These are phyloP conservation scores for Ibidorhyncha struthersii DNA, from an alignment of 2,113 vertebrate genomes.

Conservation along the genomic window DNA sequence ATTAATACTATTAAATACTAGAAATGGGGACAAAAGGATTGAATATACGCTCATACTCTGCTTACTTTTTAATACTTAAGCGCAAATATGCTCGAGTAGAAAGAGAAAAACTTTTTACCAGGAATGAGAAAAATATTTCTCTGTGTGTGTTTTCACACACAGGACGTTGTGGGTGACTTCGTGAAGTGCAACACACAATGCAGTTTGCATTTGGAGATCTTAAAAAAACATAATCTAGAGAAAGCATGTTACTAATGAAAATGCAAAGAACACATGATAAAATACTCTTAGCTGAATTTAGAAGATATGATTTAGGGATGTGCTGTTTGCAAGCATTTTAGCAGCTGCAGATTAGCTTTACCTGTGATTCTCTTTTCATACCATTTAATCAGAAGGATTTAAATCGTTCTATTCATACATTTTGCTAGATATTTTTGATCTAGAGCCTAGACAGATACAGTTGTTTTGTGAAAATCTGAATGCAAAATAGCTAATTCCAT, in stretches of 20 bases:
- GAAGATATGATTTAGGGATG: background rate
- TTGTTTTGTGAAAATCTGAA: background rate
- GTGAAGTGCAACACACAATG: background rate
- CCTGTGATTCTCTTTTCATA: background rate
- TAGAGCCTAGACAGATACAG: background rate
- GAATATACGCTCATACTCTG: background rate
- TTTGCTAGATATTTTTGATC: background rate
- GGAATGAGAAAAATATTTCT: background rate
- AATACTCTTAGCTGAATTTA: background rate
- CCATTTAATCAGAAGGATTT: background rate
- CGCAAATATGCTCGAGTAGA: background rate
- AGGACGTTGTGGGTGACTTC: background rate
- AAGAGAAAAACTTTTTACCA: background rate
- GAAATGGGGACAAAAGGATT: background rate
- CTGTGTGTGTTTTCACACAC: fast-evolving
- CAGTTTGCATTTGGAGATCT: background rate
- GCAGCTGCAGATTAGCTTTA: background rate
- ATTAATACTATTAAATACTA: background rate
- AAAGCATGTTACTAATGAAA: background rate
- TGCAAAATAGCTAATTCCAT: background rate
- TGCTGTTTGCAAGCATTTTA: background rate
- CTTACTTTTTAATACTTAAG: background rate
- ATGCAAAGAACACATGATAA: background rate
- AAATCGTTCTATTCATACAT: background rate
- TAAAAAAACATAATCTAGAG: background rate